Base-by-base conservation (phyloP, 2,113 vertebrate species). In the Lampris megalopsis region DNA sequence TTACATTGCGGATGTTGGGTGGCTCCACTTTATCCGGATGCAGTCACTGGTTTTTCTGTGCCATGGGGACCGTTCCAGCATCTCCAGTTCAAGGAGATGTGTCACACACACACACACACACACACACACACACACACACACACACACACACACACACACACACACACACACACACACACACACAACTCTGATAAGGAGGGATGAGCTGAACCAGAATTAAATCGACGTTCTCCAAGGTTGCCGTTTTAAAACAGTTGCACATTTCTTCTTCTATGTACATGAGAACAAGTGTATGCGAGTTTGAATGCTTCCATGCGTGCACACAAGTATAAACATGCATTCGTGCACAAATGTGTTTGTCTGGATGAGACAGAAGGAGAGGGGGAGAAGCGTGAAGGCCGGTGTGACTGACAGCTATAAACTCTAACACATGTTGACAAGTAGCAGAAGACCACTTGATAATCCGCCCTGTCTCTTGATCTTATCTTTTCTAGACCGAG, bases 1-100 rank as follows among this genome's bases (percentile, higher is more conserved):
- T 81, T 57, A 68, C n/a, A 13, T 11, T 7, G 24, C 36, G 9
- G 38, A 63, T 9, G 2, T 45, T 40, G 63, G 45, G 40, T 24
- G 24, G 24, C 24, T 24, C 24, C 24, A 6, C 61, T 64, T 77
- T 6, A 63, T 60, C 68, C 81, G 75, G 40, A 82, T 82, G 52
- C 6, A 35, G 73, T 70, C 60, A 71, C 62, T 68, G 62, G 35
- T 70, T 45, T 58, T 64, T 41, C 53, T 81, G n/a, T 61, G 59
- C 42, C 48, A 9, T 62, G 52, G 63, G 35, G 38, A 58, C 36
- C 48, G 56, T 24, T 67, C 13, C 64, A 1, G 3, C 50, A 59
- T 75, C 68, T 64, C 49, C 76, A 71, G 8, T 59, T 5, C 24
- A 53, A 52, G 62, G 47, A 58, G 56, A 62, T 70, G 3, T 45